phyloP scores from a whole-genome alignment of 2,113 vertebrate species.

The Lucifuga dentata region DNA sequence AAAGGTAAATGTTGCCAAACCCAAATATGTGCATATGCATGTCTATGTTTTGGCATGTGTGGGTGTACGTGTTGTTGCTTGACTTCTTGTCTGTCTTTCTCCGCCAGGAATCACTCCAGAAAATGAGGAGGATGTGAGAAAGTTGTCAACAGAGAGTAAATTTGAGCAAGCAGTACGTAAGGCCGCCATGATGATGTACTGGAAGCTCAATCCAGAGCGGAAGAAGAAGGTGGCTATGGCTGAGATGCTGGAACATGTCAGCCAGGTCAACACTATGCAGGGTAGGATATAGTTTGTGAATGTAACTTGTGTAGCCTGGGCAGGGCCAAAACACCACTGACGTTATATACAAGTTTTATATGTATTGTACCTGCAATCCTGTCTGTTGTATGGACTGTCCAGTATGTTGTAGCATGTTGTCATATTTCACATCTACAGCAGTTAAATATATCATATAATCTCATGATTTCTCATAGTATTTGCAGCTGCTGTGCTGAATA shows the following conservation, averaged over 20 bases:
- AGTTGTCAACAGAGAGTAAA: slow-evolving; percentile 89
- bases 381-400: background rate
- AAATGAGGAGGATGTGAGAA: slow-evolving; percentile 89
- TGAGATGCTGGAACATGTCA: slow-evolving; percentile 93
- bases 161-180: slow-evolving; percentile 94
- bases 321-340: slow-evolving; percentile 2
- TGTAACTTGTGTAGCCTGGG: too few relatives aligned
- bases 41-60: background rate
- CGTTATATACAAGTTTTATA: background rate
- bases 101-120: slow-evolving; percentile 89
- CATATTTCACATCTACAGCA: background rate
- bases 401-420: background rate
- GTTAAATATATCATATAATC: slow-evolving; percentile 18
- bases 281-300: too few relatives aligned
- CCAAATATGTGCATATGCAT: background rate
- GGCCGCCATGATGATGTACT: slow-evolving; percentile 96
- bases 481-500: slow-evolving; percentile 57
- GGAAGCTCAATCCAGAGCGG: slow-evolving; percentile 94
- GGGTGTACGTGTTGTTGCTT: background rate
- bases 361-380: slow-evolving; percentile 9
- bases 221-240: slow-evolving; percentile 90
- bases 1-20: slow-evolving; percentile 81
- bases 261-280: slow-evolving; percentile 85
- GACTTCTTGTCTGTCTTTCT: background rate
- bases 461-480: slow-evolving; percentile 24